phyloP scores from a whole-genome alignment of 2,888 invertebrate species.

The Mellilla xanthometata region DNA sequence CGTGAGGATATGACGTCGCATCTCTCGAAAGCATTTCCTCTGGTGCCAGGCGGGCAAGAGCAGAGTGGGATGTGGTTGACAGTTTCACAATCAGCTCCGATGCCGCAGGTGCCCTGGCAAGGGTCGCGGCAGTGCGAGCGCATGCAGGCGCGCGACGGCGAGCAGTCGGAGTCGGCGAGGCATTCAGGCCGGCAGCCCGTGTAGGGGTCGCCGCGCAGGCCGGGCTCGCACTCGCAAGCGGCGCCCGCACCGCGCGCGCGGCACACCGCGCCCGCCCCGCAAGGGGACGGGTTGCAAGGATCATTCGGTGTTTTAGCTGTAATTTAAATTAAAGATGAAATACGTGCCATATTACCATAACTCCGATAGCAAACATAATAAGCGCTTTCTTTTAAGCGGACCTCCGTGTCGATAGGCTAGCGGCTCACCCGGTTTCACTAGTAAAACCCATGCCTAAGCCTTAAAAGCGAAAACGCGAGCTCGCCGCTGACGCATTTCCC shows the following conservation, averaged over 20 bases:
- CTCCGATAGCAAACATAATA: constrained; percentile 36
- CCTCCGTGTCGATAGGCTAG: constrained; percentile 24
- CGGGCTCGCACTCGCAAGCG: constrained; percentile 87
- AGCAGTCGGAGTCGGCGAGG: constrained; percentile 93
- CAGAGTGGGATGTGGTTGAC: constrained; percentile 87
- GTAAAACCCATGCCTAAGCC: constrained; percentile 82
- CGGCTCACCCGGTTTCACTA: constrained; percentile 64
- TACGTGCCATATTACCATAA: neutral
- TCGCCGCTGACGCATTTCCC: constrained; percentile 39
- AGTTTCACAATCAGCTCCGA: constrained; percentile 90
- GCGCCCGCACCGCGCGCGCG: constrained; percentile 86
- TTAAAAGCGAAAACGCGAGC: constrained; percentile 71
- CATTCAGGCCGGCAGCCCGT: constrained; percentile 92
- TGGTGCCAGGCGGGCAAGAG: constrained; percentile 88
- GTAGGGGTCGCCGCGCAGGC: constrained; percentile 89
- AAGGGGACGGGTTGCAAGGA: constrained; percentile 93
- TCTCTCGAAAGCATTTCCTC: constrained; percentile 85
- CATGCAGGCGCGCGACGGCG: constrained; percentile 90
- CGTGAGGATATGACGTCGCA: constrained; percentile 75
- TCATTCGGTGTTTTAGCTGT: constrained; percentile 79
- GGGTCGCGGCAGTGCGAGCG: constrained; percentile 93
- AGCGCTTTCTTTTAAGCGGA: constrained; percentile 50
- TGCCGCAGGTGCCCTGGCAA: constrained; percentile 90
- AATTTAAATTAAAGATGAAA: constrained; percentile 36
- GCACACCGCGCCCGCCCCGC: constrained; percentile 92